Percentiles rank a stretch among this genome's conserved stretches.
phyloP scores from a whole-genome alignment of 2,797 vertebrate species.

The Yasuhikotakia modesta region DNA sequence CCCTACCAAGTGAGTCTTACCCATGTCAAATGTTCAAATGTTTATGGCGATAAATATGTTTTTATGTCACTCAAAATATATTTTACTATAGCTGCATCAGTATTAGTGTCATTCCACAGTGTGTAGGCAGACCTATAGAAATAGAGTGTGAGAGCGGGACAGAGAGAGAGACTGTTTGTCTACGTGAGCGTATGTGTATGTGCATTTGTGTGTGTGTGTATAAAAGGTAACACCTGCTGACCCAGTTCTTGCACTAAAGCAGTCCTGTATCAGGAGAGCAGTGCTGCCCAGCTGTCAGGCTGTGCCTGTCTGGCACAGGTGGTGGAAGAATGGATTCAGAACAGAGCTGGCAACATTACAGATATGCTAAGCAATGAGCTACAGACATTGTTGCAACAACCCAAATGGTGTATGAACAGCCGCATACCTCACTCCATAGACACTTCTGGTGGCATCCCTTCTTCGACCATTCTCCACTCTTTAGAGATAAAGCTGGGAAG shows the following conservation, averaged over 20 bases:
- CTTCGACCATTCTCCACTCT: neutral
- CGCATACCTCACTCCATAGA: neutral
- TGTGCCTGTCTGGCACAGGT: slow-evolving; percentile 48
- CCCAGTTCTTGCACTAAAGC: slow-evolving; percentile 53
- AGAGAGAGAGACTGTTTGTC: neutral
- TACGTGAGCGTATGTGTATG: neutral
- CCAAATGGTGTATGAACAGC: slow-evolving; percentile 3
- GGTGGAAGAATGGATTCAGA: slow-evolving; percentile 47
- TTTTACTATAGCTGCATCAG: no score
- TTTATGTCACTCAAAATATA: no score
- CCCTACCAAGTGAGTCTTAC: no score
- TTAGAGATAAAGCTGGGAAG: neutral
- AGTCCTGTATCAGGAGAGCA: slow-evolving; percentile 47
- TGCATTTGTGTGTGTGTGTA: neutral
- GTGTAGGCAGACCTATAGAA: no score
- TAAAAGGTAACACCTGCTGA: slow-evolving; percentile 53
- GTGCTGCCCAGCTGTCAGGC: slow-evolving; percentile 53
- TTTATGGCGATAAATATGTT: no score
- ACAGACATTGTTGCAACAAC: slow-evolving; percentile 29
- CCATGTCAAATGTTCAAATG: no score
- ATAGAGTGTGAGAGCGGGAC: no score
- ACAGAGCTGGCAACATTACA: slow-evolving; percentile 43
- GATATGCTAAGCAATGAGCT: slow-evolving; percentile 35
- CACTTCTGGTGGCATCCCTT: neutral
- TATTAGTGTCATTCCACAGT: no score